Base-by-base conservation (phyloP, 2,797 vertebrate species). In the Hylomyscus alleni region DNA sequence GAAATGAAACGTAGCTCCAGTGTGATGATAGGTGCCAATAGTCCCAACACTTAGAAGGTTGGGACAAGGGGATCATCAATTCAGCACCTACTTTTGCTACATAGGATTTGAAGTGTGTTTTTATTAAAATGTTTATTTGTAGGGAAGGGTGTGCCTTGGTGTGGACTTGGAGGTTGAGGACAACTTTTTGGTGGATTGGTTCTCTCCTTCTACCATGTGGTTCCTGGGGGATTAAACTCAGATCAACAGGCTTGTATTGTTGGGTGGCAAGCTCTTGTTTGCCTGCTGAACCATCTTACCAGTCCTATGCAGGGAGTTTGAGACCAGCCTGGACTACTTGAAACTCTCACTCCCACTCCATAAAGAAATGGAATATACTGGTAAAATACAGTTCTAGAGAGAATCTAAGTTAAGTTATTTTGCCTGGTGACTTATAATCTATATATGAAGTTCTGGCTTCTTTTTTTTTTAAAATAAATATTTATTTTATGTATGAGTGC, bases 1-100 rank as follows among this genome's bases (percentile, higher is more conserved):
- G 89, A 92, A 96, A 84, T 87, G 77, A 62, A 85, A 80, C 54
- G 56, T 95, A 87, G 69, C 20, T 15, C 54, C 54, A 19, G 50
- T 54, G 77, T 54, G 31, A 24, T 80, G 50, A 29, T n/a, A 15
- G 52, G 10, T n/a, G 67, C 62, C 29, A 65, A 31, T 31, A 31
- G 62, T 13, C 29, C 62, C 12, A 13, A 31, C 62, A 65, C 62
- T 34, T 34, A 67, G 65, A 67, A 67, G 13, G 65, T 31, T 67
- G 29, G 31, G 29, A 34, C 65, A 34, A 34, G 65, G 29, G 65
- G 65, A 67, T 67, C 65, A 67, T 6, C 50, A 34, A 19, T n/a
- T n/a, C 50, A 80, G 15, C 47, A 54, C 31, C 50, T 54, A 34
- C 77, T 34, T 65, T 65, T 52, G 77, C 50, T 54, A 54, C 75